Conservation (phyloP, 2,113 vertebrate genomes). For the Gymnarchus niloticus region DNA sequence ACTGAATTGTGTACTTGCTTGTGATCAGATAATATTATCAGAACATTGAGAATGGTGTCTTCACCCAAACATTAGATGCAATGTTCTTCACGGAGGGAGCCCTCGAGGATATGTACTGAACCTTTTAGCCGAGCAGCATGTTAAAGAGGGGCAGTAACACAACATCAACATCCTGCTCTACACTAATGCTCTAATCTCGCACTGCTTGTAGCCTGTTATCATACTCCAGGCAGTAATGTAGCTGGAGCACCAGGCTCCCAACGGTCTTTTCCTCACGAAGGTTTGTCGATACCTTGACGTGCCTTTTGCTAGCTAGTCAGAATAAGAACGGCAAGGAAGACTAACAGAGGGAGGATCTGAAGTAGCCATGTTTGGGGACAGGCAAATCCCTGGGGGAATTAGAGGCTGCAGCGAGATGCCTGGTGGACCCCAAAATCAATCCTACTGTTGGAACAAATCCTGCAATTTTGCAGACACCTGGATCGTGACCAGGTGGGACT, state of each 20-base stretch:
- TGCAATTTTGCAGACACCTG: not conserved
- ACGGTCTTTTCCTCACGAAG: not conserved
- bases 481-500: not conserved
- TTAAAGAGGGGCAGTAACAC: not conserved
- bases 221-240: not conserved
- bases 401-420: not conserved
- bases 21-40: not conserved
- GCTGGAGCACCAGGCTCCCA: not conserved
- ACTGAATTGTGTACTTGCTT: not conserved
- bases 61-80: not conserved
- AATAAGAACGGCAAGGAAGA: not conserved
- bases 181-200: not conserved
- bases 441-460: not conserved
- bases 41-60: not conserved
- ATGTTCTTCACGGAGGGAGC: not conserved
- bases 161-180: not conserved
- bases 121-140: not conserved
- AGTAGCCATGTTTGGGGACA: not conserved
- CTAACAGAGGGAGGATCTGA: not conserved
- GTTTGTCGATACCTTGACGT: not conserved
- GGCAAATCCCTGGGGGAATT: too few relatives aligned
- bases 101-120: not conserved
- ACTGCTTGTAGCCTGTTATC: not conserved
- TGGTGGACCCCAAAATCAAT: not conserved
- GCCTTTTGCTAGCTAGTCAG: not conserved